Evolutionary conservation across 2,797 vertebrate species (phyloP), one percentile per base, ranked within the genome.

Genomic region (Syngnathus acus): DNA sequence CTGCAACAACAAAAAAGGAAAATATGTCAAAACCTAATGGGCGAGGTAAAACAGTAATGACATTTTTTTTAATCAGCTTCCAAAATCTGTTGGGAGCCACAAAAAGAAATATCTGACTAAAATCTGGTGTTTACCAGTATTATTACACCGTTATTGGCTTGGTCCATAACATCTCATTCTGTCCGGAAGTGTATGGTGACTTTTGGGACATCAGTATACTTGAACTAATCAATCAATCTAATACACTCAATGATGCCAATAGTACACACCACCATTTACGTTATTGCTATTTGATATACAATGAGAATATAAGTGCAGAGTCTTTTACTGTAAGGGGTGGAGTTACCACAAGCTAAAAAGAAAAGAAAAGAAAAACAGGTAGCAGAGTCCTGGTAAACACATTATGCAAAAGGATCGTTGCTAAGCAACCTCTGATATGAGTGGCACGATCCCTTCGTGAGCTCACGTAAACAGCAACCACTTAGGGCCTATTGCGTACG

Each of bases 371-470:
- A 57, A 57, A 57, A 21, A 32, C 32, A 32, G 4, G 32, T 32
- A 32, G 32, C 32, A 3, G 10, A 23, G 10, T 45, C 45, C 65
- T 62, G 66, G 67, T 79, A 87, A 89, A 87, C 82, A 88, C 17
- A 77, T 87, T 76, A 83, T 71, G 67, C 81, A 79, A 89, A 3
- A 43, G 64, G 0, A 3, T 1, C 42, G 88, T 88, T 84, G 84
- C 85, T 72, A 76, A 40, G 87, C 81, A 79, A 89, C 87, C 71
- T 74, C 67, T 65, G 1, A 74, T 72, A 65, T 72, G 47, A 14
- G 17, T 26, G 37, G n/a, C 9, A 68, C 38, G 72, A 64, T 59
- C 66, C 68, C 66, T 59, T 50, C 50, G 9, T 75, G 63, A 55
- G 10, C 19, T 54, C 11, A 70, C 32, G 21, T 32, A 82, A 7